Evolutionary conservation across 1,140 invertebrate species (phyloP), one percentile per base, ranked within the genome.

Genomic region (Archivesica marissinica): DNA sequence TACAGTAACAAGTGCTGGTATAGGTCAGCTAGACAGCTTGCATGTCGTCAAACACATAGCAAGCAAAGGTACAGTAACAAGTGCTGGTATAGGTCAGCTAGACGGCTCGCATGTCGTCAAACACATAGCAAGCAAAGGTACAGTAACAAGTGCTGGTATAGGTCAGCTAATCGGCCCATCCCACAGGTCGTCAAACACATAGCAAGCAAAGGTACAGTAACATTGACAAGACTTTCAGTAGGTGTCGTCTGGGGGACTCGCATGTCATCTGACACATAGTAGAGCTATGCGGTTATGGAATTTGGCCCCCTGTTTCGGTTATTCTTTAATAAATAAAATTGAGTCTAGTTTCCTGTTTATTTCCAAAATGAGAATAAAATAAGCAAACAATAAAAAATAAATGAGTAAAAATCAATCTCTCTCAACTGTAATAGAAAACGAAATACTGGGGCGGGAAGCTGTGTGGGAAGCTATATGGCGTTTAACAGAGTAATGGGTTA

Each of bases 41-140:
- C 96, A 97, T 96, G 95, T 96, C 15, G 94, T 96, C 25, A 99
- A 99, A 94, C 92, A 96, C 17, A 90, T 94, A 66, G 96, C 97
- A 7, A 93, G 96, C 90, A 95, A 95, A 94, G 97, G 97, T 95
- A 56, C 33, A 33, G 28, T 56, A 25, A 7, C 25, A 56, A 99
- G 97, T 92, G 98, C 97, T 77, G 99, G 99, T 50, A 96, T 99
- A 84, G 98, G 99, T 7, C 96, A 96, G 15, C 96, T 99, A 95
- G 96, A 98, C 89, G 96, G 95, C n/a, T 92, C 94, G 66, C 96
- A 97, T 96, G 95, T 96, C 15, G 94, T 96, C 25, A 99, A 99
- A 94, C 92, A 96, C 17, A 90, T 94, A 66, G 96, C 97, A 7
- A 93, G 96, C 90, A 95, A 95, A 94, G 97, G 97, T 95, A 56